Base-by-base conservation (phyloP, 2,888 invertebrate species). In the Plebejus anna region DNA sequence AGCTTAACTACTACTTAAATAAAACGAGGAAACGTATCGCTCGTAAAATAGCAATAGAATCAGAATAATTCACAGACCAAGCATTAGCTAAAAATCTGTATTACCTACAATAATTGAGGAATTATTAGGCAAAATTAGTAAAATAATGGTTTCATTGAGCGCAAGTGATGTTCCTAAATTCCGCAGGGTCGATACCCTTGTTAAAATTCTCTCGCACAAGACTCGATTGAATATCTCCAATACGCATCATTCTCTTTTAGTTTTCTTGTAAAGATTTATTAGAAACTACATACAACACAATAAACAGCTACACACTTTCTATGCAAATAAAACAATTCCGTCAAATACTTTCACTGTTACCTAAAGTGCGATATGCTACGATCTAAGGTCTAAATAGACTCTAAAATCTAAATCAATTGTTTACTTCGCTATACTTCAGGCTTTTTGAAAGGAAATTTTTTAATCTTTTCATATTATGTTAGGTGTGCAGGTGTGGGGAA, bases 241-340 rank as follows among this genome's bases (percentile, higher is more conserved):
- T 36, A 66, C 32, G 13, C 11, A 13, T 32, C 36, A 66, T 28
- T 66, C 28, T 28, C 11, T 11, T 66, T 32, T 32, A 16, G 1
- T 13, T 36, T 11, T 28, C 32, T 66, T 66, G 32, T 66, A 22
- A 22, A 59, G 2, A 61, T 61, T 61, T 61, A 66, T 36, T 36
- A 71, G 42, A 38, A 22, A 42, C 71, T 22, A 42, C 38, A 71
- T 38, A 71, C 42, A 42, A 42, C 42, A 38, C 42, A 51, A 73
- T 28, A 51, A 73, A 47, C 47, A 72, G 28, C 47, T 22, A 22
- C 38, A 72, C 51, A 73, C 73, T 73, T 73, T 73, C 73, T 73
- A 73, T 73, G 73, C 73, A 51, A 55, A 73, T 73, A 38, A 42
- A 71, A 71, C 71, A 71, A 71, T 42, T 71, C 71, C 38, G 71